Conservation (phyloP, 2,113 vertebrate genomes). For the Oncorhynchus clarkii region DNA sequence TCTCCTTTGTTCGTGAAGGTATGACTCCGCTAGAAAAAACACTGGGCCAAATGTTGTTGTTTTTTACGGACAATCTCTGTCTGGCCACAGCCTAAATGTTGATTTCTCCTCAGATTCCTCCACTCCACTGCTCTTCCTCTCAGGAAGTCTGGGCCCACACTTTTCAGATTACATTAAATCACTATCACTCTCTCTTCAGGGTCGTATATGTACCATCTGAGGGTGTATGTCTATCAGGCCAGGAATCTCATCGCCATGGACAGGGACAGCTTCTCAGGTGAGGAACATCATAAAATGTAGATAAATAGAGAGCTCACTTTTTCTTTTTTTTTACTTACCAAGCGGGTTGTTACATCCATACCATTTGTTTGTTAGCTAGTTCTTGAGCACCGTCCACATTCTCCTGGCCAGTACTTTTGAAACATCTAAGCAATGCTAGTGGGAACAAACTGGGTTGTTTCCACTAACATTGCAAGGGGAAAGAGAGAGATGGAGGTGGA, state of each 20-base stretch:
- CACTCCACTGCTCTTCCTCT: slow-evolving; percentile 39
- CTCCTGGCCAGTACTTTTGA: too few species aligned
- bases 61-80: too few species aligned
- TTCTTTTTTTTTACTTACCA: too few species aligned
- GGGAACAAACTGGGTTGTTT: not conserved
- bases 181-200: slow-evolving; percentile 66
- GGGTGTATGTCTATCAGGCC: slow-evolving; percentile 93
- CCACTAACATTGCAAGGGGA: not conserved
- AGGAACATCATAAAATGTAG: slow-evolving; percentile 9
- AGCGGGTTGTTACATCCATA: too few species aligned
- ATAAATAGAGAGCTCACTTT: too few species aligned
- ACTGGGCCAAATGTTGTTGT: too few species aligned
- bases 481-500: too few species aligned
- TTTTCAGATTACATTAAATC: not conserved
- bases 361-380: too few species aligned
- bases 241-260: slow-evolving; percentile 92
- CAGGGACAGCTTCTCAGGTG: slow-evolving; percentile 98
- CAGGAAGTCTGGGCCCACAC: not conserved
- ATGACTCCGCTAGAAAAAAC: too few species aligned
- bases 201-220: slow-evolving; percentile 85
- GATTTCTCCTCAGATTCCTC: not conserved
- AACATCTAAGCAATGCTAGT: not conserved
- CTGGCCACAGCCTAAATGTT: slow-evolving; percentile 1
- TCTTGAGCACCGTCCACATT: too few species aligned
- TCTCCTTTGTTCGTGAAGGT: too few species aligned